A percentile compares a stretch with the other conserved stretches of the same genome.
phyloP scores from a whole-genome alignment of 2,888 invertebrate species.

The Elegia similella region DNA sequence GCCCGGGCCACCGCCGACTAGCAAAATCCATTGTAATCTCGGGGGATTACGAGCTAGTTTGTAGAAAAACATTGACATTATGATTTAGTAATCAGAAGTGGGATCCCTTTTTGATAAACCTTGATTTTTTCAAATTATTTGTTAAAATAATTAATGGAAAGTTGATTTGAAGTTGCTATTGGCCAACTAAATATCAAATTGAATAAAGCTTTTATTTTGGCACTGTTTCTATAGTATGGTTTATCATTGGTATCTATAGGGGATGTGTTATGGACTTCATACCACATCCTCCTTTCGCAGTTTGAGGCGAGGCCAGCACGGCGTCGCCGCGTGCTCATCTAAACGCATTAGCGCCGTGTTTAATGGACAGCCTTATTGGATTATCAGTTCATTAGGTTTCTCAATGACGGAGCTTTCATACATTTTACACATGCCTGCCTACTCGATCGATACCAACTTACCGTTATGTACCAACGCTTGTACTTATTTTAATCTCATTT shows the following conservation, averaged over 20 bases:
- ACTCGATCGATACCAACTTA: too few species aligned
- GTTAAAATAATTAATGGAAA: too few species aligned
- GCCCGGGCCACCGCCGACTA: conserved; percentile 39
- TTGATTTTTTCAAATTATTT: background rate
- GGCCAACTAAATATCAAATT: too few species aligned
- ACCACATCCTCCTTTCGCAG: background rate
- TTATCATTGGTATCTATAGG: too few species aligned
- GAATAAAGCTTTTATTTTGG: too few species aligned
- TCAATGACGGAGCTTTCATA: conserved; percentile 26
- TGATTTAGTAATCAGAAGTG: background rate
- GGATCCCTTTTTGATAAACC: background rate
- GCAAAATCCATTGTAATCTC: conserved; percentile 16
- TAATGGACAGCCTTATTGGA: conserved; percentile 35
- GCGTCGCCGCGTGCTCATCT: conserved; percentile 29
- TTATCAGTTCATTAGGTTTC: conserved; percentile 36
- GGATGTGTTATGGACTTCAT: background rate
- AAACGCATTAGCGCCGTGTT: conserved; percentile 31
- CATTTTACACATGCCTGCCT: background rate
- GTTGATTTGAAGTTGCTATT: too few species aligned
- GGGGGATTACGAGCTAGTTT: background rate
- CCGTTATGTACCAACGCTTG: conserved; percentile 4
- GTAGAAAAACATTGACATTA: background rate
- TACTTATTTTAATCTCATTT: too few species aligned
- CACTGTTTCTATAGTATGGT: too few species aligned
- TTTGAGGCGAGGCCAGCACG: conserved; percentile 7